Evolutionary conservation across 2,888 invertebrate genomes (phyloP).

Genomic region (Caenorhabditis parvicauda): DNA sequence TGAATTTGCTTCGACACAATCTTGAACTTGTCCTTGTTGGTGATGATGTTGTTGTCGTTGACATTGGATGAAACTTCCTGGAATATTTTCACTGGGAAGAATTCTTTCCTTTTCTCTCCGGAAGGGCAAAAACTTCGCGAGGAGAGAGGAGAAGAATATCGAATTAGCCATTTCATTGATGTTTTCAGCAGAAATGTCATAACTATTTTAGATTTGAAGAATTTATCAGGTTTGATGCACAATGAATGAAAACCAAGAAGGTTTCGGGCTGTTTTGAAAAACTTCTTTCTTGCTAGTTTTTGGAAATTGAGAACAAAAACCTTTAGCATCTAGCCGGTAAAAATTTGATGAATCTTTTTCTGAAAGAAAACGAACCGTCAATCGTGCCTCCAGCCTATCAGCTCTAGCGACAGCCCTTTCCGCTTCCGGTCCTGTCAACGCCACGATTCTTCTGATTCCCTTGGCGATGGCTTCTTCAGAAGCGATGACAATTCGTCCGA

Average conservation of each 20-base stretch:
- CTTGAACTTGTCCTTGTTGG: constrained; percentile 55
- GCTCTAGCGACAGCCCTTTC: constrained; percentile 54
- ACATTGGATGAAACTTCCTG: constrained; percentile 35
- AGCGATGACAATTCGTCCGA: constrained; percentile 90
- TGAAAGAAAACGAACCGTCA: too few relatives aligned
- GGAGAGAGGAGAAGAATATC: too few relatives aligned
- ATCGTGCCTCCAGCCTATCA: constrained; percentile 45
- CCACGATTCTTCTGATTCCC: constrained; percentile 91
- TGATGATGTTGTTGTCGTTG: constrained; percentile 32
- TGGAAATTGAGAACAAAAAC: neutral
- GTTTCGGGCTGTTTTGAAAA: neutral
- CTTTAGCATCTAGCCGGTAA: neutral
- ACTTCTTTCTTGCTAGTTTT: neutral
- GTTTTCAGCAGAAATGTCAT: too few relatives aligned
- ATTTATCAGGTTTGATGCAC: too few relatives aligned
- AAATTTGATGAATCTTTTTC: neutral
- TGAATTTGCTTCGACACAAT: constrained; percentile 73
- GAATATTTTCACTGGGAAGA: too few relatives aligned
- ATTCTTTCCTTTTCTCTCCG: too few relatives aligned
- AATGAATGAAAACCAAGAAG: neutral
- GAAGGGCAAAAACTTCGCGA: too few relatives aligned
- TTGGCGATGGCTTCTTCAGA: constrained; percentile 99
- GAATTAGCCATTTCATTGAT: too few relatives aligned
- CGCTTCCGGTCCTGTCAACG: constrained; percentile 77
- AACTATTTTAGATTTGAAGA: too few relatives aligned